Percentiles rank a stretch among this genome's conserved stretches.
These are phyloP conservation scores for Pocota personata DNA, from an alignment of 2,888 invertebrate species.

Conservation along the genomic window DNA sequence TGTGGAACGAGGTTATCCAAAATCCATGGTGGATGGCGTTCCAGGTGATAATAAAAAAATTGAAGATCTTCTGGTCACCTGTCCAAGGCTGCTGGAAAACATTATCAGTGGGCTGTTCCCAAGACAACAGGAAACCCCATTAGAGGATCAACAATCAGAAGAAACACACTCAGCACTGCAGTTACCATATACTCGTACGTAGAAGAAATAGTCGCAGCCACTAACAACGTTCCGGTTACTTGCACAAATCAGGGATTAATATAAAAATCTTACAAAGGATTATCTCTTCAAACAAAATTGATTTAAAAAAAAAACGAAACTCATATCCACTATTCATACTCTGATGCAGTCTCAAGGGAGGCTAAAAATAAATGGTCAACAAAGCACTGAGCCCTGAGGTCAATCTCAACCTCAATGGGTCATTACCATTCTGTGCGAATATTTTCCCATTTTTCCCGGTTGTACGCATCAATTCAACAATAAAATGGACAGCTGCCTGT, in stretches of 20 bases:
- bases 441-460: slow-evolving; percentile 45
- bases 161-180: too few species aligned
- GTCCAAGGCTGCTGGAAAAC: too few species aligned
- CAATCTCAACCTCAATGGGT: slow-evolving; percentile 68
- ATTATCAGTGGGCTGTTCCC: too few species aligned
- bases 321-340: background rate
- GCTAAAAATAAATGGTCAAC: slow-evolving; percentile 67
- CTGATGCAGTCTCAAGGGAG: slow-evolving; percentile 47
- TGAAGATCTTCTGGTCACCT: too few species aligned
- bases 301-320: background rate
- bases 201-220: too few species aligned
- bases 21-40: too few species aligned
- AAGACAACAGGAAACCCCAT: too few species aligned
- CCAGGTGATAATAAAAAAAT: too few species aligned
- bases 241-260: slow-evolving; percentile 27
- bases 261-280: slow-evolving; percentile 23
- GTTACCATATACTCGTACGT: too few species aligned
- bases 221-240: slow-evolving; percentile 18
- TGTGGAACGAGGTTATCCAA: too few species aligned
- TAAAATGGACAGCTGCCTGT: slow-evolving; percentile 71
- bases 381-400: slow-evolving; percentile 60
- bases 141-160: too few species aligned
- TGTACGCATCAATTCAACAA: slow-evolving; percentile 66
- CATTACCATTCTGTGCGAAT: slow-evolving; percentile 64
- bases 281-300: slow-evolving; percentile 4